Evolutionary conservation across 2,888 invertebrate species (phyloP).

Genomic region (Brachypterus glaber): DNA sequence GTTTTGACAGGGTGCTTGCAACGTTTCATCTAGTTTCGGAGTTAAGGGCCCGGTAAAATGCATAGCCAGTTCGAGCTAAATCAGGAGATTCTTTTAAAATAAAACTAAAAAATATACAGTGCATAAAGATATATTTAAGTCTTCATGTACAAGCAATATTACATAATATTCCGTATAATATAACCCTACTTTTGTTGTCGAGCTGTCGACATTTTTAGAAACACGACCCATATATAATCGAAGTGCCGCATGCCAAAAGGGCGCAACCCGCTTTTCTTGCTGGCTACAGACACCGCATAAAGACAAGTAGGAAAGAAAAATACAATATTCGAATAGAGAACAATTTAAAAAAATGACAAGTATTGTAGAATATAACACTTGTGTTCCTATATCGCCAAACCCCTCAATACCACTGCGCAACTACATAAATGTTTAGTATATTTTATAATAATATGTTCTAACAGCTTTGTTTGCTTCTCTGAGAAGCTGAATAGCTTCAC

Average conservation of each 20-base stretch:
- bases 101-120: slow-evolving; percentile 42
- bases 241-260: neutral
- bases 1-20: no score
- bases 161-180: slow-evolving; percentile 50
- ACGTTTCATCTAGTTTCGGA: no score
- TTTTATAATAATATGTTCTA: slow-evolving; percentile 33
- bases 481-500: no score
- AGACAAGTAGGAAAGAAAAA: slow-evolving; percentile 34
- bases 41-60: neutral
- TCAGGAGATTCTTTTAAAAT: neutral
- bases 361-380: no score
- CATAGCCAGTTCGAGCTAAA: no score
- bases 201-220: slow-evolving; percentile 11
- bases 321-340: slow-evolving; percentile 40
- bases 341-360: slow-evolving; percentile 38
- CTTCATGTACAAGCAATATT: slow-evolving; percentile 68
- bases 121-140: slow-evolving; percentile 70
- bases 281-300: neutral
- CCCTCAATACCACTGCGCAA: slow-evolving; percentile 39
- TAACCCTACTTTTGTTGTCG: slow-evolving; percentile 39
- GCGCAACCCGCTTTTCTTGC: slow-evolving; percentile 3
- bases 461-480: slow-evolving; percentile 25
- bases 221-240: neutral
- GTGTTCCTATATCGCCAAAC: slow-evolving; percentile 39
- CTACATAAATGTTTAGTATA: slow-evolving; percentile 36